Evolutionary conservation across 2,888 invertebrate genomes (phyloP), one percentile per base, ranked within the genome.

Genomic region (Drosophila basisetae): DNA sequence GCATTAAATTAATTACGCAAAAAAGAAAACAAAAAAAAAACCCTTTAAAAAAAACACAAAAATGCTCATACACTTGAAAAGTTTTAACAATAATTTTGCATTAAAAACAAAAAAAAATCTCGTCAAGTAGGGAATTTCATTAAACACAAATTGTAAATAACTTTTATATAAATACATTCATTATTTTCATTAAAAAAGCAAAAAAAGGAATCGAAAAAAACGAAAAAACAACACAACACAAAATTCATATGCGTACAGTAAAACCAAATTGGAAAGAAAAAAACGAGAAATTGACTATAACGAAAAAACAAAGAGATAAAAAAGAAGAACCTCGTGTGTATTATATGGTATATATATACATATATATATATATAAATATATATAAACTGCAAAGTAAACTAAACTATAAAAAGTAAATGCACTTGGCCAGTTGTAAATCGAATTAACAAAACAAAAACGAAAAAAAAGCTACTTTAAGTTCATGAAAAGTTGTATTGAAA

Each of bases 1-100:
- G 41, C 50, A 72, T 63, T 80, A 66, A 75, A 64, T 71, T 74
- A 78, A 74, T 75, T 66, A 74, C 74, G 54, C 65, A 72, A 63
- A 68, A 73, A 39, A 60, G 56, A 52, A 25, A 35, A 68, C 52
- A 60, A 33, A 16, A 16, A 0, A 35, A 16, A 30, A 64, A 56
- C 7, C 53, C 13, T 9, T 22, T 54, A 56, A 62, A 58, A 30
- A 62, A 71, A 64, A 69, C 69, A 74, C 73, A 73, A 78, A 82
- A 91, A 91, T 92, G 92, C 92, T 92, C 92, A 92, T 82, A 82
- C 85, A 92, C 92, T 92, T 92, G 74, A 91, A 92, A 92, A 92
- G 92, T 92, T 84, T 78, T 76, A 90, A 90, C 76, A 79, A 86
- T 86, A 91, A 89, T 91, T 90, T 91, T 68, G 88, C 89, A 82